Evolutionary conservation across 2,888 invertebrate species (phyloP).

Genomic region (Ligdia adustata): DNA sequence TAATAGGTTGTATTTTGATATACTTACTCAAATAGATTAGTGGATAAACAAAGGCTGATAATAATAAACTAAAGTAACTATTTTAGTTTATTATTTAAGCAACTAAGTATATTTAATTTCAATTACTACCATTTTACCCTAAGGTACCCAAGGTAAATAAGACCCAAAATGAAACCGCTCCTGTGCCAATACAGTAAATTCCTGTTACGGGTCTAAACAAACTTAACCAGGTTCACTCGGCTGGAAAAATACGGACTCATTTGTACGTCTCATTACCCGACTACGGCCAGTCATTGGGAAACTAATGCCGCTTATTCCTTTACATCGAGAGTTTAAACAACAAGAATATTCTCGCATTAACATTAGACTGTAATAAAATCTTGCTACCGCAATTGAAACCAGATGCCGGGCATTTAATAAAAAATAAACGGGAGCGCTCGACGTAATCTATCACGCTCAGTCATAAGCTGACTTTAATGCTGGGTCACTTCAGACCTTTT

Average conservation of each 20-base stretch:
- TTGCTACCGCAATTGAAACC: slow-evolving; percentile 73
- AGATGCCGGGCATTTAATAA: slow-evolving; percentile 76
- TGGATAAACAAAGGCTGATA: too few species aligned
- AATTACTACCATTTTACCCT: not conserved
- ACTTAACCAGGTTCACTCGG: slow-evolving; percentile 36
- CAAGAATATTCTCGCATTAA: slow-evolving; percentile 48
- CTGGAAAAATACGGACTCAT: slow-evolving; percentile 40
- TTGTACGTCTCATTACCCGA: slow-evolving; percentile 42
- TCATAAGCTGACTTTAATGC: slow-evolving; percentile 82
- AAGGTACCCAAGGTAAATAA: slow-evolving; percentile 1
- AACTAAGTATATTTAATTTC: too few species aligned
- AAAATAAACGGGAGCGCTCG: slow-evolving; percentile 70
- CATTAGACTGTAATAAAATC: slow-evolving; percentile 60
- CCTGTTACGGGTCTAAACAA: slow-evolving; percentile 33
- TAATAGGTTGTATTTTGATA: too few species aligned
- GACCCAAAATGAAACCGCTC: slow-evolving; percentile 12
- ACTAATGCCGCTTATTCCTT: slow-evolving; percentile 35
- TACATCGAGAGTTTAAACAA: slow-evolving; percentile 43
- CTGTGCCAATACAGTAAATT: slow-evolving; percentile 33
- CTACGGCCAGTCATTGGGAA: slow-evolving; percentile 32
- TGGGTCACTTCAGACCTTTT: slow-evolving; percentile 80
- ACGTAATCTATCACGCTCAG: slow-evolving; percentile 79
- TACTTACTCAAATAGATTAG: too few species aligned
- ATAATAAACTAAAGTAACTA: too few species aligned
- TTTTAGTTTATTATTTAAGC: not conserved